Percentiles rank a stretch among this genome's conserved stretches.
Evolutionary conservation across 2,888 invertebrate genomes (phyloP).

Genomic region (Watsonalla cultraria): DNA sequence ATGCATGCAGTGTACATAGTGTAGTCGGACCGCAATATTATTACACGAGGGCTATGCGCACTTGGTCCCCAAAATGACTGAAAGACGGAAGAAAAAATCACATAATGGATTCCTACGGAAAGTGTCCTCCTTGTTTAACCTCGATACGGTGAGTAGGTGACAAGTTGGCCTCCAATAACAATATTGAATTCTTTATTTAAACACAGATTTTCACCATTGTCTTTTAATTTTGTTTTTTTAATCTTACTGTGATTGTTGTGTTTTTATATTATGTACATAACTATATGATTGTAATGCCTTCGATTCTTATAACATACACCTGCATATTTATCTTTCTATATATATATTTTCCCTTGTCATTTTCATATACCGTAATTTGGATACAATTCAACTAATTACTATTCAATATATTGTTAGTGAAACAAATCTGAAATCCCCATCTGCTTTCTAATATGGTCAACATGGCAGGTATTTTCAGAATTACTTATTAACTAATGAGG

Average conservation of each 20-base stretch:
- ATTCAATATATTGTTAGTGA: no score
- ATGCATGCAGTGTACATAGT: conserved; percentile 79
- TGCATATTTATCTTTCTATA: no score
- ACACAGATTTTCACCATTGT: conserved; percentile 3
- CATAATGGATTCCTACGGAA: conserved; percentile 90
- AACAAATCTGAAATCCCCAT: no score
- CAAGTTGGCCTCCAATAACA: conserved; percentile 23
- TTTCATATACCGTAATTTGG: no score
- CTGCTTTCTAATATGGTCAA: no score
- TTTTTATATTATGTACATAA: background rate
- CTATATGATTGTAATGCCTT: background rate
- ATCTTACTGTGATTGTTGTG: background rate
- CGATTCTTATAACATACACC: background rate
- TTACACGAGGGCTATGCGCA: conserved; percentile 66
- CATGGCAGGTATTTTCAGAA: no score
- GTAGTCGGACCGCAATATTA: conserved; percentile 57
- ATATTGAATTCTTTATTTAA: conserved; percentile 3
- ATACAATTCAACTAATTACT: no score
- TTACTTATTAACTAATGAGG: no score
- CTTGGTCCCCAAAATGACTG: conserved; percentile 71
- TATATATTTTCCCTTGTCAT: no score
- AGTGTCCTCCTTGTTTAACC: conserved; percentile 91
- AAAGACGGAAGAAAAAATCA: conserved; percentile 77
- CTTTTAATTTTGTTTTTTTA: conserved; percentile 3
- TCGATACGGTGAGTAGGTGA: conserved; percentile 86